Conservation (phyloP, 2,797 vertebrate species). For the Strix occidentalis region DNA sequence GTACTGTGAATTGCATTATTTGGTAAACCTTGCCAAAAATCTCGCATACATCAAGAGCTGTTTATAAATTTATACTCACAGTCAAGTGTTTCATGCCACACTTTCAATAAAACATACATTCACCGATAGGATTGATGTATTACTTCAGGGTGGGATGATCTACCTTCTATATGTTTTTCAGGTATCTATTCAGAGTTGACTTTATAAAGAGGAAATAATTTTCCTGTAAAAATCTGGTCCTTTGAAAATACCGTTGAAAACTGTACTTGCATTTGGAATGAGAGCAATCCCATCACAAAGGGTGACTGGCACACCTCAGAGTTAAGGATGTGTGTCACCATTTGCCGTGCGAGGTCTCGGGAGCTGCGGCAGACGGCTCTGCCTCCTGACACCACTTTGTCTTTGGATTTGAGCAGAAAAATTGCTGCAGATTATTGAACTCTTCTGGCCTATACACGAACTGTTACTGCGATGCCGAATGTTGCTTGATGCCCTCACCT, state of each 20-base stretch:
- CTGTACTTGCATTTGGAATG: neutral
- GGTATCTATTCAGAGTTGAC: neutral
- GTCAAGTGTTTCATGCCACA: neutral
- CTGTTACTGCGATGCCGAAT: rapidly evolving
- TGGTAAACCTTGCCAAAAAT: conserved; percentile 6
- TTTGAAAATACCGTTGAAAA: neutral
- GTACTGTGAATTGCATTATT: neutral
- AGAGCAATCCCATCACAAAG: neutral
- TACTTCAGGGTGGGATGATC: neutral
- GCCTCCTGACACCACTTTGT: rapidly evolving
- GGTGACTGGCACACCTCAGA: neutral
- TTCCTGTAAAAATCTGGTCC: neutral
- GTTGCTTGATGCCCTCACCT: neutral
- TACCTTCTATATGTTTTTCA: neutral
- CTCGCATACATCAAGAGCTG: neutral
- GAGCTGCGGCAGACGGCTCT: neutral
- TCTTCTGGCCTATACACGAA: rapidly evolving
- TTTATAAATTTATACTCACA: neutral
- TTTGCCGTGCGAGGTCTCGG: rapidly evolving
- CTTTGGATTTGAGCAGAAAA: neutral
- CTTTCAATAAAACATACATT: neutral
- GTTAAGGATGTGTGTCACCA: rapidly evolving
- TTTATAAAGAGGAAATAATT: neutral
- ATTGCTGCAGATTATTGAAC: neutral
- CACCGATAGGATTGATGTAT: neutral